These are phyloP conservation scores for Clivina fossor DNA, from an alignment of 2,888 invertebrate genomes.

Conservation along the genomic window DNA sequence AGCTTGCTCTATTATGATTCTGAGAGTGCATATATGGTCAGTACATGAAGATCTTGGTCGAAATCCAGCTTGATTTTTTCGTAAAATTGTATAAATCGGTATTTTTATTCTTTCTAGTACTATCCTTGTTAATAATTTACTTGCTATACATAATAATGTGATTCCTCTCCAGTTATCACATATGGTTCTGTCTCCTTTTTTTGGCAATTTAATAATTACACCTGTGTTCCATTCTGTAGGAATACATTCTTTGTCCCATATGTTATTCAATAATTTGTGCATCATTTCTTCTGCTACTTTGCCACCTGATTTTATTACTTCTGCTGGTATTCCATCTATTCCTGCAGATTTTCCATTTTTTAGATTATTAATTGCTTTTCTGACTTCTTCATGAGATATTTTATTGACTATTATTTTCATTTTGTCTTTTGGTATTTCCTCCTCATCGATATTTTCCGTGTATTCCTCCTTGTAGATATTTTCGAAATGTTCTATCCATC, in stretches of 20 bases:
- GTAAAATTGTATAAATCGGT: background rate
- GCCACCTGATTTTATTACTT: too few relatives aligned
- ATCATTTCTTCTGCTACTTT: too few relatives aligned
- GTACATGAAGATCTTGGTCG: background rate
- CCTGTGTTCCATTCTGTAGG: slow-evolving; percentile 1
- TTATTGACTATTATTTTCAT: too few relatives aligned
- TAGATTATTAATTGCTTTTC: too few relatives aligned
- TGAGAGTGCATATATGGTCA: slow-evolving; percentile 3
- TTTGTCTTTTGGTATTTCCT: too few relatives aligned
- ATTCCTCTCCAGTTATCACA: slow-evolving; percentile 7
- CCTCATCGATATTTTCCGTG: too few relatives aligned
- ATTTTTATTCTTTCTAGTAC: slow-evolving; percentile 1
- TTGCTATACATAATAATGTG: background rate
- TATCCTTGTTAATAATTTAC: background rate
- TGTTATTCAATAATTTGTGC: too few relatives aligned
- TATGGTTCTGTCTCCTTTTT: slow-evolving; percentile 5
- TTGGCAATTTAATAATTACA: background rate
- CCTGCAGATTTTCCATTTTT: too few relatives aligned
- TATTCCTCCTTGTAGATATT: too few relatives aligned
- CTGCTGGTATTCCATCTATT: too few relatives aligned
- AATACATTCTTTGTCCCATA: background rate
- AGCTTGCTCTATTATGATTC: background rate
- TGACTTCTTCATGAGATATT: too few relatives aligned
- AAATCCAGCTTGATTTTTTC: background rate
- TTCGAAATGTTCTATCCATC: too few relatives aligned